Conservation (phyloP, 2,797 vertebrate species). For the Crotalus adamanteus region DNA sequence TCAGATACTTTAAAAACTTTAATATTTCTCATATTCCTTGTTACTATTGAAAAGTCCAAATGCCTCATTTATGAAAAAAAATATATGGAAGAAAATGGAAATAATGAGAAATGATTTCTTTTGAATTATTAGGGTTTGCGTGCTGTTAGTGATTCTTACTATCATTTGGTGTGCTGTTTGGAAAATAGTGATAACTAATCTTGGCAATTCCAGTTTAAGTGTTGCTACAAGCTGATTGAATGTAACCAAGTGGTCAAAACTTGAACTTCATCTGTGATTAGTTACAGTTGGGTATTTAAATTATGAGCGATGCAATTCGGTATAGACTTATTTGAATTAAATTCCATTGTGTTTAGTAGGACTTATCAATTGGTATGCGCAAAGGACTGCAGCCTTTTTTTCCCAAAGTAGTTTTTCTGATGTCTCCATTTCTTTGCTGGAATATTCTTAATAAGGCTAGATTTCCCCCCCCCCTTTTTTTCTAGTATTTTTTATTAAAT, state of each 20-base stretch:
- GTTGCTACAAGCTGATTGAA: conserved; percentile 18
- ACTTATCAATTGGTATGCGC: neutral
- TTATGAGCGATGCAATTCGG: neutral
- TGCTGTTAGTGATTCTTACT: conserved; percentile 11
- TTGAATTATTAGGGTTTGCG: conserved; percentile 12
- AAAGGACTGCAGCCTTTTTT: neutral
- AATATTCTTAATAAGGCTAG: conserved; percentile 11
- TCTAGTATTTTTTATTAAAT: neutral
- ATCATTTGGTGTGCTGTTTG: conserved; percentile 19
- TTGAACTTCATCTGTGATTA: conserved; percentile 13
- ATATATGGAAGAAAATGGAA: neutral
- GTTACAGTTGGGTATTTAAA: conserved; percentile 19
- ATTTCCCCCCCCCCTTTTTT: neutral
- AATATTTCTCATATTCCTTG: neutral
- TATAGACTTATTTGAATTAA: neutral
- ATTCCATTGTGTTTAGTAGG: neutral
- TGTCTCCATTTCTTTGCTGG: conserved; percentile 14
- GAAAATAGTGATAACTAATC: conserved; percentile 14
- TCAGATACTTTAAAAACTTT: fast-evolving
- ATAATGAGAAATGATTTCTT: neutral
- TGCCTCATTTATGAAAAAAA: neutral
- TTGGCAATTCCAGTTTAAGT: conserved; percentile 6
- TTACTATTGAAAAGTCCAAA: neutral
- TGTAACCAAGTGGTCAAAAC: conserved; percentile 20
- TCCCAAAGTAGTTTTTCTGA: neutral